Evolutionary conservation across 2,888 invertebrate genomes (phyloP), one percentile per base, ranked within the genome.

Genomic region (Pandemis corylana): DNA sequence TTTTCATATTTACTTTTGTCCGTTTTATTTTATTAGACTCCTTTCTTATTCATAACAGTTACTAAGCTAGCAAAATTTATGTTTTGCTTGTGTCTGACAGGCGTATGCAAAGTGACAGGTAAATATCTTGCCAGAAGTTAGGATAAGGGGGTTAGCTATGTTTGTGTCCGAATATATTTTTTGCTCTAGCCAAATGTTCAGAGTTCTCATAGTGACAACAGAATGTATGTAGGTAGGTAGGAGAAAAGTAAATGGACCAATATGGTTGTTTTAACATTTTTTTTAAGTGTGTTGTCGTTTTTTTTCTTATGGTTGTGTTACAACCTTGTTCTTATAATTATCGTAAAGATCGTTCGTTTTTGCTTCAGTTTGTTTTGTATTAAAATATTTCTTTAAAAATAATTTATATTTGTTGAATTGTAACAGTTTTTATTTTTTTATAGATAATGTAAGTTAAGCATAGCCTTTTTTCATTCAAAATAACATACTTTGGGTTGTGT

Each of bases 401-500:
- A 66, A 51, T 66, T 71, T 72, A 72, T 72, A 66, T 72, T 62
- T 67, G 71, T 71, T 71, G 53, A 64, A 10, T 65, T 71, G 56
- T 56, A 28, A 71, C n/a, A 12, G 12, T 66, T n/a, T 67, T 41
- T 59, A n/a, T 41, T 62, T 62, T 20, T 62, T 62, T 7, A 41
- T 62, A 62, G 41, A 62, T 62, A 41, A 12, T 41, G 36, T 62
- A 62, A 13, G n/a, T 59, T 59, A 59, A 59, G 59, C 20, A 44
- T 63, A 44, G 10, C 64, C 28, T 44, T 65, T 46, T 46, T 10
- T 63, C 28, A 44, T 6, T n/a, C 7, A 44, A 20, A n/a, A 46
- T 20, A 20, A 56, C 56, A 56, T 15, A 56, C 56, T 20, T 64
- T 28, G 42, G 46, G 44, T 65, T 65, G 20, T 46, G 66, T 66